Conservation (phyloP, 2,113 vertebrate species). For the Ptychochromis oligacanthus region DNA sequence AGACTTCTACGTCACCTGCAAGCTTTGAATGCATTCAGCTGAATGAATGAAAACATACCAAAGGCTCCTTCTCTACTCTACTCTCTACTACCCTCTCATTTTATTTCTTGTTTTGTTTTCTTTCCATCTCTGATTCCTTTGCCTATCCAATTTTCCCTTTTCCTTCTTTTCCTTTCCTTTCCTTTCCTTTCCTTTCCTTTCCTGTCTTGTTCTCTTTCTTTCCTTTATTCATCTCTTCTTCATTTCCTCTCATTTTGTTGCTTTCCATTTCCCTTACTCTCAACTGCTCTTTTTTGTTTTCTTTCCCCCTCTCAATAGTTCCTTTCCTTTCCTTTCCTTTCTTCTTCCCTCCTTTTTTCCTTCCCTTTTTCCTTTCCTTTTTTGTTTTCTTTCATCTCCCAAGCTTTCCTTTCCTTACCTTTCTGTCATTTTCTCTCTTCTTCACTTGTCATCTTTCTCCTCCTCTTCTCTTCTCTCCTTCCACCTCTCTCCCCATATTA, state of each 20-base stretch:
- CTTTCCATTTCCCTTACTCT: not conserved
- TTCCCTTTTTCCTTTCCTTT: not conserved
- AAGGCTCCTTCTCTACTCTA: not conserved
- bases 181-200: not conserved
- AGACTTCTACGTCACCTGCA: slow-evolving; percentile 38
- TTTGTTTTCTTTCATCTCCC: not conserved
- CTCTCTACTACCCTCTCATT: slow-evolving; percentile 8
- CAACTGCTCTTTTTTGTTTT: not conserved
- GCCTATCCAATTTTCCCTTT: not conserved
- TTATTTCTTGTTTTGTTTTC: not conserved
- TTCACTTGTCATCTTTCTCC: not conserved
- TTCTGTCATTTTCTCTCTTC: not conserved
- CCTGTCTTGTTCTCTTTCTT: slow-evolving; percentile 12
- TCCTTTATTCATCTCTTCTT: not conserved
- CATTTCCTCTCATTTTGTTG: not conserved
- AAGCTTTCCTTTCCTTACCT: not conserved
- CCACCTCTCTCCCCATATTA: not conserved
- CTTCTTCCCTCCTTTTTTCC: not conserved
- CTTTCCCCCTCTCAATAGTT: too few species aligned
- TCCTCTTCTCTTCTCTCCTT: not conserved
- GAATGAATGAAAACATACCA: slow-evolving; percentile 16
- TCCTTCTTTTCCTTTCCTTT: not conserved
- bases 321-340: not conserved
- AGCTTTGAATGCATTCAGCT: not conserved
- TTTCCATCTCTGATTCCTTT: not conserved